Conservation (phyloP, 2,888 invertebrate species). For the Metacarcinus magister region DNA sequence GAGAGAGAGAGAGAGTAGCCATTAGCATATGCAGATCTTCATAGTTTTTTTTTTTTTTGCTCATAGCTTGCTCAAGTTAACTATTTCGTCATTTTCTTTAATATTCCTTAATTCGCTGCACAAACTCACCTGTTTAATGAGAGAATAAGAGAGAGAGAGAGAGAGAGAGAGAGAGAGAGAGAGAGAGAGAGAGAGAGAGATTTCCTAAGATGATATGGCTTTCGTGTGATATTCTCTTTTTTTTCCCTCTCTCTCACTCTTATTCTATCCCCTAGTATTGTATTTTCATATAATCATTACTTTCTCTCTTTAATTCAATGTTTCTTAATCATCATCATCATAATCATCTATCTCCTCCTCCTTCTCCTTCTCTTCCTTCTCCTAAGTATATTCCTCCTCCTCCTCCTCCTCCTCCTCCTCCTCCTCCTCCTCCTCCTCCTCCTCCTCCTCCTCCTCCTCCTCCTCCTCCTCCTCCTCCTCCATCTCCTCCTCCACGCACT, state of each 20-base stretch:
- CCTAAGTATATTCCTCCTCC: background rate
- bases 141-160: background rate
- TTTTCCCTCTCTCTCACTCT: conserved; percentile 9
- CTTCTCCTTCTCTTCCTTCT: background rate
- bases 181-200: background rate
- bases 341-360: background rate
- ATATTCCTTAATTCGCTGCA: background rate
- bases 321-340: background rate
- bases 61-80: background rate
- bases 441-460: background rate
- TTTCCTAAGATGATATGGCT: too few relatives aligned
- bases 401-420: conserved; percentile 29
- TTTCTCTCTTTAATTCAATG: background rate
- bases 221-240: too few relatives aligned
- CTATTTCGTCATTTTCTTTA: conserved; percentile 30
- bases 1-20: conserved; percentile 11
- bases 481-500: conserved; percentile 10
- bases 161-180: conserved; percentile 29
- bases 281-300: background rate
- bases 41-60: background rate
- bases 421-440: background rate
- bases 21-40: conserved; percentile 14
- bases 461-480: background rate
- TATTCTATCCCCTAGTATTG: conserved; percentile 42
- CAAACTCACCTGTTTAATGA: background rate